phyloP scores from a whole-genome alignment of 1,140 invertebrate genomes.

The Drosophila virilis region DNA sequence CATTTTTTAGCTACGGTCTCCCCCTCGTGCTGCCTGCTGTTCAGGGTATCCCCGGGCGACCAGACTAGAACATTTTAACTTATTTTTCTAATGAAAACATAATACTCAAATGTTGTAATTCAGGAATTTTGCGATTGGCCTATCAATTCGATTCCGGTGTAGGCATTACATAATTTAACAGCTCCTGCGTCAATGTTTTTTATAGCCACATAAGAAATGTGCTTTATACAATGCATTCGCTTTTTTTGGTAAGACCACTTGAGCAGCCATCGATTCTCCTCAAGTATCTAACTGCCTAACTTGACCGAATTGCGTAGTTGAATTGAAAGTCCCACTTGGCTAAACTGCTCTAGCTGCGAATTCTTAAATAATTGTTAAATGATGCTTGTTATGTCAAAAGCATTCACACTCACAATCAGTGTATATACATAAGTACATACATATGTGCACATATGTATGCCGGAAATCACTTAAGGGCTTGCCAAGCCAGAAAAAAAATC shows the following conservation, averaged over 20 bases:
- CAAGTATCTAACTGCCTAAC: constrained; percentile 43
- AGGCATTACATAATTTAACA: constrained; percentile 31
- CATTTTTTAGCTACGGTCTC: too few species aligned
- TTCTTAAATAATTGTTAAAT: constrained; percentile 83
- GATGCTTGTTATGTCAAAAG: constrained; percentile 81
- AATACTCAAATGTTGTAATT: too few species aligned
- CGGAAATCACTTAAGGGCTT: constrained; percentile 73
- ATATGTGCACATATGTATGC: constrained; percentile 17
- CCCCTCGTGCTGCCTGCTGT: too few species aligned
- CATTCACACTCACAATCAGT: constrained; percentile 49
- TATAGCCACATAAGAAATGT: constrained; percentile 34
- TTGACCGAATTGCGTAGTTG: constrained; percentile 54
- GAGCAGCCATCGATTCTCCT: background rate
- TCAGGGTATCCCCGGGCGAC: too few species aligned
- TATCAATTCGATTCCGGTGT: constrained; percentile 8
- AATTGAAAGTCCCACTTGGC: constrained; percentile 46
- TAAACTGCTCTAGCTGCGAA: constrained; percentile 40
- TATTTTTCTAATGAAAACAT: too few species aligned
- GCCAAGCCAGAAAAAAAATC: constrained; percentile 20
- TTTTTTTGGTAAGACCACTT: constrained; percentile 21
- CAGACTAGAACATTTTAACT: too few species aligned
- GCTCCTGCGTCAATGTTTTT: constrained; percentile 39
- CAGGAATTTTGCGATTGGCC: background rate
- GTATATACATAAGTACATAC: constrained; percentile 6
- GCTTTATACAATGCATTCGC: constrained; percentile 32